Base-by-base conservation (phyloP, 64 coral and sea anemone genomes). In the Acropora tenuis region DNA sequence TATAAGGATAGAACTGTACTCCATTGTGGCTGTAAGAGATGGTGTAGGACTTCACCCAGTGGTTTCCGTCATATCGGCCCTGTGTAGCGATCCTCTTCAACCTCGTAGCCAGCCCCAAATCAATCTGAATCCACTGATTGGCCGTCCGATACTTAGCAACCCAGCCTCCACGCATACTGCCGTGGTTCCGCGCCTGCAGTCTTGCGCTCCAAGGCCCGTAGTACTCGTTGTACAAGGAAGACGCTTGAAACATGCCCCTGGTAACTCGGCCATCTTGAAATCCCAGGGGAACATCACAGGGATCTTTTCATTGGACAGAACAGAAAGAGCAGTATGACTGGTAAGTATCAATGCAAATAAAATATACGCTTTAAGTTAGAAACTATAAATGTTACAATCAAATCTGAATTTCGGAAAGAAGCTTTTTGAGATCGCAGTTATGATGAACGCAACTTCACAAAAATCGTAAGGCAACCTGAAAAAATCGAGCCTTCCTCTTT, bases 171-270 rank as follows among this genome's bases (percentile, higher is more conserved):
- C 91, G 49, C 9, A 63, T 48, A 48, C 61, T 41, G 12, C 91
- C 91, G 46, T 81, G 57, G 78, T 97, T 97, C 57, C 88, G 89
- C 9, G 90, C 77, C 83, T 93, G 93, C 10, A 97, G 88, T 44
- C 92, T 93, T 16, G 92, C 82, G 61, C 82, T 90, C 92, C 95
- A 94, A 1, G 95, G 92, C 40, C 92, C 92, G 80, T 94, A 90
- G 46, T 91, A 88, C 19, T 87, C 83, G 74, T 94, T 94, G 65
- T 82, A 75, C 88, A 94, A 91, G 19, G 95, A 97, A 17, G 92
- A 91, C 4, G 95, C 89, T 1, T 92, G 85, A 41, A 97, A 53
- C 95, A 88, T 97, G 43, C 83, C 80, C 0, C 75, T 80, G 11
- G 82, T 88, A 52, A 97, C 90, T 1, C 92, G 81, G 50, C 77